Evolutionary conservation across 1,140 invertebrate species (phyloP), one percentile per base, ranked within the genome.

Genomic region (Drosophila quadrilineata): DNA sequence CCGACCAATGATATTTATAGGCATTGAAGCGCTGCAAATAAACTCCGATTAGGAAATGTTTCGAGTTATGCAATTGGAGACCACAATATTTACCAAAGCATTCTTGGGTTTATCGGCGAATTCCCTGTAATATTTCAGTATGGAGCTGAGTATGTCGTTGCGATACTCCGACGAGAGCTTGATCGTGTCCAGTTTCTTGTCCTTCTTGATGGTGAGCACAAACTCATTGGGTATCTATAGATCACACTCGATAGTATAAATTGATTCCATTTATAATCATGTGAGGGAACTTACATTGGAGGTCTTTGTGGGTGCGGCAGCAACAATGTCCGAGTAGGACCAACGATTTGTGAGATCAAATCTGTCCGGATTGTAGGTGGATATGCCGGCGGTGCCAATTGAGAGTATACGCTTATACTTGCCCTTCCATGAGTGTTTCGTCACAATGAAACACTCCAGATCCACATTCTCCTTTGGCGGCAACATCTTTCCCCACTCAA

Each of bases 381-480:
- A 97, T 62, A 99, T 96, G 22, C 97, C 98, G 90, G 94, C 93
- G 24, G 96, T 96, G 29, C 98, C 98, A 90, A 99, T 95, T 12
- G 98, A 98, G 90, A 99, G 98, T 87, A 99, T 97, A 84, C 98
- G 93, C 91, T 98, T 98, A 90, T 99, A 99, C 95, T 97, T 98
- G 91, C 98, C 96, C 91, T 98, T 98, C 98, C 98, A 95, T 6
- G 95, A 97, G 89, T 98, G 96, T 91, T 99, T 99, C 8, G 96
- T 98, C 76, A 98, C 97, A 90, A 97, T 93, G 91, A 97, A 99
- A 90, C 97, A 98, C 60, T 95, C 95, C 84, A 98, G 92, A 94
- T 98, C 96, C 88, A 95, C 93, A 91, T 97, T 98, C 90, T 97
- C 96, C 90, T 94, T 95, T 70, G 95, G 91, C 69, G 95, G 94